phyloP scores from a whole-genome alignment of 2,888 invertebrate genomes.

The Apamea anceps region DNA sequence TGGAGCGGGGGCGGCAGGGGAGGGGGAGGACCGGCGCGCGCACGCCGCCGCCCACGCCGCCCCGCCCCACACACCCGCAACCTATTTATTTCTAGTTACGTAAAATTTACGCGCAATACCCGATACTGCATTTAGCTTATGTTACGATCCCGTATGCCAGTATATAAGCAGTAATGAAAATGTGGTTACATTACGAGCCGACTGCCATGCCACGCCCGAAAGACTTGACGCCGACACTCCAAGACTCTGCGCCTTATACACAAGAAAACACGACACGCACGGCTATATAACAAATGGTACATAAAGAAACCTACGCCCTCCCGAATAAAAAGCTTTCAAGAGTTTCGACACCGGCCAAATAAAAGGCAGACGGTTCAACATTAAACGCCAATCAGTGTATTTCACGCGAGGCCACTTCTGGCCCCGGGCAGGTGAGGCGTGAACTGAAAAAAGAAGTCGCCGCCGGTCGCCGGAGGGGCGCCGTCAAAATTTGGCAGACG shows the following conservation, averaged over 20 bases:
- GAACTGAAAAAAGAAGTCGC: slow-evolving; percentile 84
- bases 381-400: slow-evolving; percentile 86
- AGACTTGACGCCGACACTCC: background rate
- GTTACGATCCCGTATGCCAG: slow-evolving; percentile 75
- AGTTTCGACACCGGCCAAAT: slow-evolving; percentile 68
- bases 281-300: slow-evolving; percentile 60
- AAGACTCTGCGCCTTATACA: slow-evolving; percentile 30
- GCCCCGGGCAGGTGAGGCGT: slow-evolving; percentile 85
- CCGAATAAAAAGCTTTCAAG: slow-evolving; percentile 70
- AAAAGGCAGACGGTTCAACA: slow-evolving; percentile 77
- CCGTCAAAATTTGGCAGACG: slow-evolving; percentile 85
- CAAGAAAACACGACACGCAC: slow-evolving; percentile 54
- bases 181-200: slow-evolving; percentile 56
- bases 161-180: slow-evolving; percentile 71
- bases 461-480: slow-evolving; percentile 76
- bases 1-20: slow-evolving; percentile 50
- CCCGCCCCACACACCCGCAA: slow-evolving; percentile 90
- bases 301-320: slow-evolving; percentile 68
- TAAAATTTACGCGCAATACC: slow-evolving; percentile 90
- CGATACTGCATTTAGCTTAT: slow-evolving; percentile 89
- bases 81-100: slow-evolving; percentile 91
- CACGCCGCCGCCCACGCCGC: slow-evolving; percentile 86
- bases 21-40: slow-evolving; percentile 78
- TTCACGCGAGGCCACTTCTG: slow-evolving; percentile 80
- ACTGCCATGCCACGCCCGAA: slow-evolving; percentile 37